Conservation (phyloP, 2,113 vertebrate species). For the Microcebus jonahi region DNA sequence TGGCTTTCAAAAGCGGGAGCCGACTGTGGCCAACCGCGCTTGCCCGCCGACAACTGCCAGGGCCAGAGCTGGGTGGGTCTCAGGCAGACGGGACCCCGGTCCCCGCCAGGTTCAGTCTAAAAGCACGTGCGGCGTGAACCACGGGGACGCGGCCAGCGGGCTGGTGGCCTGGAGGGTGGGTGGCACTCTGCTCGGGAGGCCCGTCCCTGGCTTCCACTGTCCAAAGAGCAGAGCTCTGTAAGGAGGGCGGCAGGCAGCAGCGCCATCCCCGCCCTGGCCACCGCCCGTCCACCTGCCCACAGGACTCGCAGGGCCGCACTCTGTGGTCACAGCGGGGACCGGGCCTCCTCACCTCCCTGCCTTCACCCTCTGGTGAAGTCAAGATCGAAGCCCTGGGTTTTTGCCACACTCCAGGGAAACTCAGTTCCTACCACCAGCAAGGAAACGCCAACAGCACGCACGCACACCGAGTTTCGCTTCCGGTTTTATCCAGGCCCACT, state of each 20-base stretch:
- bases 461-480: neutral
- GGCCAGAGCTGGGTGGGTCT: neutral
- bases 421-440: neutral
- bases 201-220: neutral
- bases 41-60: neutral
- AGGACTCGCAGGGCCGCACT: neutral
- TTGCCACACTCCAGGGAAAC: neutral
- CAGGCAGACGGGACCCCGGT: neutral
- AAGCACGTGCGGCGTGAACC: fast-evolving
- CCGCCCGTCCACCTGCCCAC: fast-evolving
- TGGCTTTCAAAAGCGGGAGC: neutral
- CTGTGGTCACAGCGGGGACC: neutral
- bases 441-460: neutral
- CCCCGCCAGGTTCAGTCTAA: neutral
- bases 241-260: neutral
- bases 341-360: neutral
- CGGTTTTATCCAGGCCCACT: neutral
- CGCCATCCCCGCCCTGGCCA: neutral
- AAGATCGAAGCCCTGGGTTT: no score
- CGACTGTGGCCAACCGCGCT: neutral
- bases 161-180: no score
- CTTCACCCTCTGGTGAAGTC: no score
- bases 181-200: neutral
- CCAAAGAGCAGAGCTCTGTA: neutral
- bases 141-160: no score